Conservation (phyloP, 2,113 vertebrate genomes). For the Panthera uncia region DNA sequence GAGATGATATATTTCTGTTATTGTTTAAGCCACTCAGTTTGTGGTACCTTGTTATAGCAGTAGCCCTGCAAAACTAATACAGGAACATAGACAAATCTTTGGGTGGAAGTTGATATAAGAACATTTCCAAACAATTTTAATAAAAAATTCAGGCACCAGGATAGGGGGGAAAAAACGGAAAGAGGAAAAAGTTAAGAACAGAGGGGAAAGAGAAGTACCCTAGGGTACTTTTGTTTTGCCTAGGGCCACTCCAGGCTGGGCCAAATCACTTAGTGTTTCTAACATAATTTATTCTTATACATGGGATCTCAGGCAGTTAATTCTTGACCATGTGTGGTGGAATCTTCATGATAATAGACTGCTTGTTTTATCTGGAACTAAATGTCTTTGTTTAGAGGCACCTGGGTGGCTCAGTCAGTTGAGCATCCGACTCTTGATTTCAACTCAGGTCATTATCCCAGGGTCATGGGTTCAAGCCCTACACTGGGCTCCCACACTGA, state of each 20-base stretch:
- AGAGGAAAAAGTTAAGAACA: not conserved
- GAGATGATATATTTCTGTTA: not conserved
- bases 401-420: too few species aligned
- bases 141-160: not conserved
- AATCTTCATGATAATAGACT: not conserved
- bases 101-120: not conserved
- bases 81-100: not conserved
- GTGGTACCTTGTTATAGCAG: not conserved
- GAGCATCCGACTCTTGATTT: too few species aligned
- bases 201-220: not conserved
- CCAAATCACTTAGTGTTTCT: not conserved
- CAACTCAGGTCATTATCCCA: too few species aligned
- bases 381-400: not conserved
- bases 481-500: too few species aligned
- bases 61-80: not conserved
- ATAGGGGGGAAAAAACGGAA: not conserved
- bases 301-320: not conserved
- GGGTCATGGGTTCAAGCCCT: too few species aligned
- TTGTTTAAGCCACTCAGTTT: not conserved
- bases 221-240: not conserved
- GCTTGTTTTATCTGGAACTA: conserved; percentile 1
- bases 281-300: not conserved
- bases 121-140: not conserved
- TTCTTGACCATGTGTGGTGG: not conserved
- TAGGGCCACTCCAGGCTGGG: not conserved